Evolutionary conservation across 2,113 vertebrate species (phyloP).

Genomic region (Hydrolagus affinis): DNA sequence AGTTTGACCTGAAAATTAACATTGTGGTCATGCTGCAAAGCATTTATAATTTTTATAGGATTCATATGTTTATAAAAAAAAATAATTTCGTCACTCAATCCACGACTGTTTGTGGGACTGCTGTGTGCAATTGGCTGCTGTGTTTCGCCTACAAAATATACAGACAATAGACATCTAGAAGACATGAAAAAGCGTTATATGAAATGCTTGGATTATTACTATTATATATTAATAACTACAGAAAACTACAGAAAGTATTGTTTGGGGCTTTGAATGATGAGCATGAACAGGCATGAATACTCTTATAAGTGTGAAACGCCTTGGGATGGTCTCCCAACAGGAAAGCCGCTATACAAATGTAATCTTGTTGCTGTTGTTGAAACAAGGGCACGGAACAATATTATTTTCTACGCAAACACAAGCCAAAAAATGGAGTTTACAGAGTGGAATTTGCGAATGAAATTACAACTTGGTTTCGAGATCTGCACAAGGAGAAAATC

Average conservation of each 20-base stretch:
- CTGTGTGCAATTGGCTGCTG: too few species aligned
- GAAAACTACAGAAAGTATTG: neutral
- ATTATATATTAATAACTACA: too few species aligned
- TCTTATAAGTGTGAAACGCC: neutral
- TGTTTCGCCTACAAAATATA: too few species aligned
- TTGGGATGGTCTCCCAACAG: neutral
- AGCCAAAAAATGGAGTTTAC: neutral
- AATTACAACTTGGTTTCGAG: neutral
- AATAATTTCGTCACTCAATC: neutral
- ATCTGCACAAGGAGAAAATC: neutral
- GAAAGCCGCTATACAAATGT: too few species aligned
- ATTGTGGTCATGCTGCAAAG: neutral
- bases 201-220: too few species aligned
- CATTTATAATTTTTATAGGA: neutral
- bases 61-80: too few species aligned
- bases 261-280: neutral
- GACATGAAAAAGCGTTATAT: too few species aligned
- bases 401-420: neutral
- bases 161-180: too few species aligned
- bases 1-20: neutral
- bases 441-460: neutral
- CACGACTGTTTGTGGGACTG: too few species aligned
- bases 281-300: neutral
- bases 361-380: neutral
- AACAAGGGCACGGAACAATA: neutral